Conservation (phyloP, 2,888 invertebrate species). For the Gastracanthus pulcherrimus region DNA sequence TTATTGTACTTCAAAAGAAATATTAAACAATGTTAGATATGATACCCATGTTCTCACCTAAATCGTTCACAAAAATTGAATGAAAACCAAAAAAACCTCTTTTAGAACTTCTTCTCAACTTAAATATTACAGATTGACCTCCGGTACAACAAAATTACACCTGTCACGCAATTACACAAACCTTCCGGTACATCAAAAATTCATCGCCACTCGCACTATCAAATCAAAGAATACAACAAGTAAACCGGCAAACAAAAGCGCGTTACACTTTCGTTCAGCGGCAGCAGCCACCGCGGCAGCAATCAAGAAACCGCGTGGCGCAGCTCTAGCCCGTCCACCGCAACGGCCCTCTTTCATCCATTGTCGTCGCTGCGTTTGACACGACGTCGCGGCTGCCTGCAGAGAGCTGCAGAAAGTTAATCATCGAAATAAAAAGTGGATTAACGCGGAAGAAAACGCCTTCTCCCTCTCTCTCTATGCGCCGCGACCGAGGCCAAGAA, state of each 20-base stretch:
- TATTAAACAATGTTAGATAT: too few species aligned
- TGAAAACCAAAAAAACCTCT: too few species aligned
- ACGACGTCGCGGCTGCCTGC: background rate
- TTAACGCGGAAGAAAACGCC: constrained; percentile 27
- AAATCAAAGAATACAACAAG: background rate
- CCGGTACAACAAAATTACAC: background rate
- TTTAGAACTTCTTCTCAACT: too few species aligned
- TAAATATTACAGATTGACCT: too few species aligned
- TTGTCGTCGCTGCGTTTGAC: background rate
- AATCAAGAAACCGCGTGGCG: background rate
- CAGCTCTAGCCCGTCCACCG: background rate
- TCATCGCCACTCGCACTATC: background rate
- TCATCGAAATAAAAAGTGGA: constrained; percentile 18
- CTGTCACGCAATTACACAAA: background rate
- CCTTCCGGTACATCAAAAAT: background rate
- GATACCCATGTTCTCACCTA: too few species aligned
- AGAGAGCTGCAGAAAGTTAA: constrained; percentile 24
- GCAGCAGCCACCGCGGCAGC: too few species aligned
- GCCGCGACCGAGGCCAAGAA: background rate
- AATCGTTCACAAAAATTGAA: too few species aligned
- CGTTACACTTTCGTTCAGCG: background rate
- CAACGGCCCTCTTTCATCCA: background rate
- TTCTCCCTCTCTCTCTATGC: background rate
- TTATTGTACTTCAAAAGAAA: too few species aligned
- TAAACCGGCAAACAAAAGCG: background rate